Base-by-base conservation (phyloP, 2,797 vertebrate species). In the Otus scops region DNA sequence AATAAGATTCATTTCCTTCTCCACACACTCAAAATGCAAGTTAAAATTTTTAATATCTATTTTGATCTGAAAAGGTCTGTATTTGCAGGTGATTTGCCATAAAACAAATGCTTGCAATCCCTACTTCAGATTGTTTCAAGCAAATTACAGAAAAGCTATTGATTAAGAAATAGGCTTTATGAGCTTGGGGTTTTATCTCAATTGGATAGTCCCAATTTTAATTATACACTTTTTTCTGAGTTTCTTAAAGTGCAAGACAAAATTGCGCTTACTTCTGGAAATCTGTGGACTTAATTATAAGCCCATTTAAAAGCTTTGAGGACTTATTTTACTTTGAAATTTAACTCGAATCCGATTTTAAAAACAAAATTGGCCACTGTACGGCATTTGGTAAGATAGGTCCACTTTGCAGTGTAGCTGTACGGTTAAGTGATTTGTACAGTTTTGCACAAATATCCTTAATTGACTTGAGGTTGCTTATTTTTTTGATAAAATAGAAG, bases 381-480 rank as follows among this genome's bases (percentile, higher is more conserved):
- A 76, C 74, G 61, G 23, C 50, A 39, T 80, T 69, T 91, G 69
- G 64, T 39, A 13, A 92, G 53, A 64, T 26, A 63, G 67, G 41
- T 96, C 82, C 56, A 22, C 80, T 74, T 71, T 71, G 50, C 68
- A 54, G 67, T 48, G 61, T 71, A 26, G 34, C 57, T 71, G 86
- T 78, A 89, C 76, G 47, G 43, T 68, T 68, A 64, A 70, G 64
- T 36, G 63, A 74, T 95, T 89, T 94, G 83, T 97, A 87, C 93
- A 70, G 3, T 43, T 96, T 95, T 90, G 75, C 90, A 88, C 95
- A 95, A 93, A 77, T 89, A 82, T 32, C 63, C 64, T 94, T 79
- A 12, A 65, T 75, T 85, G 92, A 87, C 93, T 96, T 97, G 94
- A 93, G 34, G 82, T 97, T 96, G 93, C 93, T 97, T 93, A 82